phyloP scores from a whole-genome alignment of 92 coral and sea anemone genomes.

The Epizoanthus ramosus region DNA sequence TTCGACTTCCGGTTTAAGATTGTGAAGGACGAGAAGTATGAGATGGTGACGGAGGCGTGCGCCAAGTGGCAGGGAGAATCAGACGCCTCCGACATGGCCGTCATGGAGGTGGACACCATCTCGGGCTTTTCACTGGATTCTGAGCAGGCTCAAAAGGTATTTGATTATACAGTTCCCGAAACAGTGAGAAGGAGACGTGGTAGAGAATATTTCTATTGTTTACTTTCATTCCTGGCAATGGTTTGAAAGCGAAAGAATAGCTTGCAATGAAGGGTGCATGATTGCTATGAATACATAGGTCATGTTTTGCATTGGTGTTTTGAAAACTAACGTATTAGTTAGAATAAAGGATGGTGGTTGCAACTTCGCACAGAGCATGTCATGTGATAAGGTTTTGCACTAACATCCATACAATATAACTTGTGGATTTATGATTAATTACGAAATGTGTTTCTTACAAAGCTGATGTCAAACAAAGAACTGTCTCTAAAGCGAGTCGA shows the following conservation, averaged over 20 bases:
- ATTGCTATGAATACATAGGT: background rate
- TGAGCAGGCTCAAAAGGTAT: slow-evolving; percentile 74
- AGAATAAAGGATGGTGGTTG: no score
- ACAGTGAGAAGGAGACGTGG: background rate
- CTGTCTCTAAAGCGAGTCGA: slow-evolving; percentile 79
- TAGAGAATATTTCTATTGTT: no score
- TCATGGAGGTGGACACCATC: slow-evolving; percentile 85
- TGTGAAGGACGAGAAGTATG: slow-evolving; percentile 55
- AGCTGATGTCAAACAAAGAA: slow-evolving; percentile 64
- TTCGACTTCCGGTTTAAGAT: slow-evolving; percentile 75
- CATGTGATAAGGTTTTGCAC: no score
- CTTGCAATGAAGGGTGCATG: background rate
- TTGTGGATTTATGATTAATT: background rate
- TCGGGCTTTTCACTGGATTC: slow-evolving; percentile 80
- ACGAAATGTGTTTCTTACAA: background rate
- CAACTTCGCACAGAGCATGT: no score
- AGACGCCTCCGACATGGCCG: slow-evolving; percentile 85
- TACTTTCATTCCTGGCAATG: background rate
- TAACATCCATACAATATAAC: no score
- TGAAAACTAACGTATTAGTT: no score
- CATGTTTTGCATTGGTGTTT: no score
- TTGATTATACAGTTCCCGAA: background rate
- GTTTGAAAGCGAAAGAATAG: background rate
- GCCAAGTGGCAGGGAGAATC: slow-evolving; percentile 81
- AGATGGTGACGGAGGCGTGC: slow-evolving; percentile 77